Percentiles rank a stretch among this genome's conserved stretches.
These are phyloP conservation scores for Panthera tigris DNA, from an alignment of 2,113 vertebrate species.

Conservation along the genomic window DNA sequence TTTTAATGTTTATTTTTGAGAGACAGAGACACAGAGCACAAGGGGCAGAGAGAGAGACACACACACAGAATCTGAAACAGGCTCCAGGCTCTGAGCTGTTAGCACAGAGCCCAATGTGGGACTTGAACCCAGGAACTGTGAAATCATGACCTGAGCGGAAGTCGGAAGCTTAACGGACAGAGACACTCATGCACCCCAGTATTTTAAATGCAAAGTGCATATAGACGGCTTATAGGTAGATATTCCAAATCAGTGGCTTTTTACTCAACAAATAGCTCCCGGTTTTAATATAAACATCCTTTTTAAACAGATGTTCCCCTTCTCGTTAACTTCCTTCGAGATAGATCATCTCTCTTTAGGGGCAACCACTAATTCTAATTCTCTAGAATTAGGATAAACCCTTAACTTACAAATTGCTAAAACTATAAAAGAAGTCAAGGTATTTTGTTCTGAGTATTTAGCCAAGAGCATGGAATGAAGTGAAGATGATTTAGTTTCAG, in stretches of 20 bases:
- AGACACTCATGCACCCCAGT: too few relatives aligned
- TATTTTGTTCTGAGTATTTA: neutral
- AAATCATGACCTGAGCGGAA: too few relatives aligned
- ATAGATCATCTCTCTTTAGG: neutral
- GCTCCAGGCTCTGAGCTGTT: too few relatives aligned
- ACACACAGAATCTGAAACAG: too few relatives aligned
- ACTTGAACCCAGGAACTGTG: too few relatives aligned
- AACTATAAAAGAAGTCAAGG: neutral
- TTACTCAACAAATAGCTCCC: neutral
- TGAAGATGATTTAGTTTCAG: neutral
- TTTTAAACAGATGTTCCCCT: neutral
- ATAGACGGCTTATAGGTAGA: neutral
- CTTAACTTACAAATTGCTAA: neutral
- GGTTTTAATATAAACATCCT: slow-evolving; percentile 26
- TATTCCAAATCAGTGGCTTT: neutral
- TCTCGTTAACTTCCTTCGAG: neutral
- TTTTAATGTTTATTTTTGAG: too few relatives aligned
- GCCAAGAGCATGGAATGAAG: neutral
- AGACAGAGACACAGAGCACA: too few relatives aligned
- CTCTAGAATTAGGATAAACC: slow-evolving; percentile 10
- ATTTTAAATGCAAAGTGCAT: neutral
- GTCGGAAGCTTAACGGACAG: too few relatives aligned
- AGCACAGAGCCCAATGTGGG: too few relatives aligned
- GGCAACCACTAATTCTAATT: neutral
- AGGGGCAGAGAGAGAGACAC: too few relatives aligned